These are phyloP conservation scores for Falcaria lacertinaria DNA, from an alignment of 2,888 invertebrate genomes.

Conservation along the genomic window DNA sequence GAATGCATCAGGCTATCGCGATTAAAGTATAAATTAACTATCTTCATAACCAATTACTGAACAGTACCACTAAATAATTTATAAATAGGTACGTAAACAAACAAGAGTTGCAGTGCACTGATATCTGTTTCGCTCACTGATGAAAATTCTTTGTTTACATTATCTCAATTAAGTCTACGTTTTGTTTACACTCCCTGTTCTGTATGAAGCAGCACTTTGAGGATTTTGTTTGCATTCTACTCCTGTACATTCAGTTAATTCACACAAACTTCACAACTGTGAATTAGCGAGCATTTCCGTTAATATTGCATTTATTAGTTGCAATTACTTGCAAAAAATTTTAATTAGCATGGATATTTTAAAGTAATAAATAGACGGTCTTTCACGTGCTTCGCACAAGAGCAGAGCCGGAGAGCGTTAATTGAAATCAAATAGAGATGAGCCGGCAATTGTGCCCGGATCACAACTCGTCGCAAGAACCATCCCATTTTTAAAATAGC, in stretches of 20 bases:
- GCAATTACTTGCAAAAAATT: conserved; percentile 3
- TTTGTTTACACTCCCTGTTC: conserved; percentile 55
- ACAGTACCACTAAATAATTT: conserved; percentile 8
- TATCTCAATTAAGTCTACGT: conserved; percentile 75
- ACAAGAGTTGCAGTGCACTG: conserved; percentile 28
- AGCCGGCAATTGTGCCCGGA: conserved; percentile 50
- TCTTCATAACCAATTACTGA: too few relatives aligned
- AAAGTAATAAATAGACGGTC: too few relatives aligned
- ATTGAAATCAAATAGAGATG: conserved; percentile 76
- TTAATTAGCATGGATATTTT: conserved; percentile 1
- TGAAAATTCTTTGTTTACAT: conserved; percentile 68
- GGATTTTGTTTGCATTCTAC: conserved; percentile 53
- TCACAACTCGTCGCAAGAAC: conserved; percentile 41
- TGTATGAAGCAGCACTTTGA: conserved; percentile 56
- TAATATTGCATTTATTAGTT: not conserved
- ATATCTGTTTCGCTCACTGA: conserved; percentile 50
- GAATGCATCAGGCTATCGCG: too few relatives aligned
- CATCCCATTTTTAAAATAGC: conserved; percentile 37
- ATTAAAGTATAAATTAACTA: too few relatives aligned
- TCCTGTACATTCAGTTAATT: conserved; percentile 9
- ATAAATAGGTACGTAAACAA: conserved; percentile 18
- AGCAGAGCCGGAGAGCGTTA: conserved; percentile 34
- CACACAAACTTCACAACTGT: not conserved
- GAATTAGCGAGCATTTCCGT: not conserved
- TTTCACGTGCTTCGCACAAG: not conserved